Evolutionary conservation across 1,140 invertebrate genomes (phyloP), one percentile per base, ranked within the genome.

Genomic region (Drosophila guanche): DNA sequence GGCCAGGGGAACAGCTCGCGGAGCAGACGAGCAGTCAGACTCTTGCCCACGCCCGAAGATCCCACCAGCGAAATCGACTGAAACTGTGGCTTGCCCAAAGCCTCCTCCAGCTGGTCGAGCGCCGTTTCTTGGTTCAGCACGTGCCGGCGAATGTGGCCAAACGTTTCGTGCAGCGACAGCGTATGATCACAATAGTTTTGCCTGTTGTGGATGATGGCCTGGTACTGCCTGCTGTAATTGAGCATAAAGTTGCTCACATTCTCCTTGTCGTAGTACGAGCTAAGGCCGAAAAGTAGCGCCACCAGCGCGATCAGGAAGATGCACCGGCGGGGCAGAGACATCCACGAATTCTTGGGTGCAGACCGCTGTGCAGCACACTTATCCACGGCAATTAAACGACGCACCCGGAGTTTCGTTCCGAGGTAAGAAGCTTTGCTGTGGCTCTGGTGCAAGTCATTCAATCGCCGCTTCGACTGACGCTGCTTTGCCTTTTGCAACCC

Each of bases 51-150:
- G 2, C 80, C 80, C 2, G 78, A 69, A 0, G 70, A 51, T 2
- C 80, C 80, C 1, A 68, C 45, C 10, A 81, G n/a, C 0, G 70
- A 71, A 45, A 84, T 72, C 1, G 66, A 48, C 40, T 75, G 66
- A 45, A 66, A 63, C 3, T 33, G 42, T 12, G 68, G 54, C 20
- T 73, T 75, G 12, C 57, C 16, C 53, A 90, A 4, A 0, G 61
- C 60, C 2, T 45, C 16, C 23, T 90, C 75, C 23, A 90, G 61
- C 14, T 67, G 48, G 12, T 59, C 23, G 0, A 90, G 29, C 5
- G 84, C 73, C 3, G 29, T 10, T 0, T 79, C 72, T 57, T 90
- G 88, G 48, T 83, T 47, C 5, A 90, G 52, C 10, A 90, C 79
- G 20, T 53, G 47, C 0, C 5, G 12, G 2, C 54, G 41, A 1